These are phyloP conservation scores for Rana temporaria DNA, from an alignment of 2,113 vertebrate species.

Conservation along the genomic window DNA sequence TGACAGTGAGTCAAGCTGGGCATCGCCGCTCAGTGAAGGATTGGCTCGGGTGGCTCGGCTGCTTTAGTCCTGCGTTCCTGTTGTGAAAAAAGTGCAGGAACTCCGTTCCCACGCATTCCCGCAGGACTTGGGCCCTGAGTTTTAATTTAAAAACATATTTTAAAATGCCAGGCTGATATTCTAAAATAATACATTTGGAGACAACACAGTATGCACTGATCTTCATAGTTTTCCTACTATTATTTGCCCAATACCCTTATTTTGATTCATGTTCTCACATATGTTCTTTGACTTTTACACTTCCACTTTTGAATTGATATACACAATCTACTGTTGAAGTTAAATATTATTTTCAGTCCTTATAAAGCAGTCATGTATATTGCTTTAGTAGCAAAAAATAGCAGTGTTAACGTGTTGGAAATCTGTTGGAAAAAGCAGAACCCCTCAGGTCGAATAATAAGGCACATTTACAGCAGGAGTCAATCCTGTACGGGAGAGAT, in stretches of 20 bases:
- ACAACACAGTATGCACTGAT: neutral
- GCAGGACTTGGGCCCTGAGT: too few species aligned
- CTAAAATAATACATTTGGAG: neutral
- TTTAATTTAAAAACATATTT: too few species aligned
- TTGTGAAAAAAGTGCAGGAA: too few species aligned
- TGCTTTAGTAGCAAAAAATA: constrained; percentile 23
- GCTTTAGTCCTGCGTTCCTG: too few species aligned
- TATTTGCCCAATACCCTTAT: constrained; percentile 13
- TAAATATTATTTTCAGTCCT: neutral
- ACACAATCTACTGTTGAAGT: neutral
- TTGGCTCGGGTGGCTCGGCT: too few species aligned
- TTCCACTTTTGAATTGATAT: neutral
- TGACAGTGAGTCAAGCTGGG: too few species aligned
- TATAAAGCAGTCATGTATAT: constrained; percentile 27
- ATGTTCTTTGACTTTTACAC: constrained; percentile 9
- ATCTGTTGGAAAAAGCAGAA: constrained; percentile 14
- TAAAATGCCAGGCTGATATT: too few species aligned
- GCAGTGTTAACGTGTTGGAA: constrained; percentile 24
- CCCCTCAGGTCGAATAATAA: constrained; percentile 20
- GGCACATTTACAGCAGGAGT: constrained; percentile 8
- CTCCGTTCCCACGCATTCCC: too few species aligned
- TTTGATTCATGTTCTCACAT: neutral
- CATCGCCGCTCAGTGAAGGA: too few species aligned
- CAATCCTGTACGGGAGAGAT: constrained; percentile 3
- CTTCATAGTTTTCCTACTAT: neutral